These are phyloP conservation scores for Pardalotus punctatus DNA, from an alignment of 2,113 vertebrate genomes.

Conservation along the genomic window DNA sequence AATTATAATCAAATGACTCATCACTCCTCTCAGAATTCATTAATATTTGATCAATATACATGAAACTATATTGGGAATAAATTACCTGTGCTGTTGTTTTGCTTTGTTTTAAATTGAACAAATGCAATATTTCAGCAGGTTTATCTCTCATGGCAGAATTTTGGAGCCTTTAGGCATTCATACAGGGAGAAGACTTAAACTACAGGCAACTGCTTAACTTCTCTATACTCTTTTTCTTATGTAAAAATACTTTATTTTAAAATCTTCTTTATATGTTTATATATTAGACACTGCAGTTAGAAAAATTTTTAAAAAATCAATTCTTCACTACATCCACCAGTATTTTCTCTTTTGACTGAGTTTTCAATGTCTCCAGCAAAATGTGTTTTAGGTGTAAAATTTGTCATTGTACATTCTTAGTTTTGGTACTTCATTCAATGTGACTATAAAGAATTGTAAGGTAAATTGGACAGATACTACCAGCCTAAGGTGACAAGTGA, in stretches of 20 bases:
- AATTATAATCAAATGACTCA: background rate
- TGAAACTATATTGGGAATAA: background rate
- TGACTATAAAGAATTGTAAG: background rate
- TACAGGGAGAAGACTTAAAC: background rate
- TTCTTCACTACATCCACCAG: background rate
- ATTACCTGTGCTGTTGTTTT: background rate
- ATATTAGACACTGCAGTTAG: background rate
- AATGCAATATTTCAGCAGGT: background rate
- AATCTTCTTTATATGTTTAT: background rate
- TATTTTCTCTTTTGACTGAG: background rate
- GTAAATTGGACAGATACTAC: background rate
- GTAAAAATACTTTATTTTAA: background rate
- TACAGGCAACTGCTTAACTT: background rate
- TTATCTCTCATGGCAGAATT: background rate
- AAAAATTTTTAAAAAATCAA: fast-evolving
- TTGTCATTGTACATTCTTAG: background rate
- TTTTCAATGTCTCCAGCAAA: background rate
- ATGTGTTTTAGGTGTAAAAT: background rate
- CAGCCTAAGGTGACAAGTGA: background rate
- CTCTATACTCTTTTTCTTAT: background rate
- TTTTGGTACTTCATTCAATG: background rate
- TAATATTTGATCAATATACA: background rate
- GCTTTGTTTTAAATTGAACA: background rate
- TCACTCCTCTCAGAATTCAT: background rate
- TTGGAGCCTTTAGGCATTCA: background rate